Evolutionary conservation across 1,140 invertebrate genomes (phyloP).

Genomic region (Pygmarrhopalites habei): DNA sequence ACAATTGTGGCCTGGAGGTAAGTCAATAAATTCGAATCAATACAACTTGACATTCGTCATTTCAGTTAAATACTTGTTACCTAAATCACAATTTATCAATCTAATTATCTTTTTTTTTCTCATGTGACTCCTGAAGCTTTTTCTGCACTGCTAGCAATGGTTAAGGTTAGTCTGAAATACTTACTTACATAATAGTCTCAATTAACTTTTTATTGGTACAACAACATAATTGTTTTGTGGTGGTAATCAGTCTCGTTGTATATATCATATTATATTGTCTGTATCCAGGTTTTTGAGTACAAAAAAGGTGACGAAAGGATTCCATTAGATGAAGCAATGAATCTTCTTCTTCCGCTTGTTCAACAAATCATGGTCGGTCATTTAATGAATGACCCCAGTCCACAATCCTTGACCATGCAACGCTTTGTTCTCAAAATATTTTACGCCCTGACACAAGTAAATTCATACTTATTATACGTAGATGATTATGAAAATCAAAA

Average conservation of each 20-base stretch:
- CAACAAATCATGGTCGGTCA: conserved; percentile 70
- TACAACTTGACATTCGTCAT: no score
- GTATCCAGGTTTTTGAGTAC: conserved; percentile 60
- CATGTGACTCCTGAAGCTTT: no score
- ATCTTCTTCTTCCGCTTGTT: conserved; percentile 81
- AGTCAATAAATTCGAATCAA: no score
- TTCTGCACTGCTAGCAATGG: conserved; percentile 84
- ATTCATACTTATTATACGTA: no score
- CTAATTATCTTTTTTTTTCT: no score
- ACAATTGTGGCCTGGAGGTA: conserved; percentile 76
- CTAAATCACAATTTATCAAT: no score
- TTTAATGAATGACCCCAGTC: conserved; percentile 73
- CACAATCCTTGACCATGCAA: conserved; percentile 80
- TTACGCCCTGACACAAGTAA: conserved; percentile 81
- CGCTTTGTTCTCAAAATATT: conserved; percentile 97
- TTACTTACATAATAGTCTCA: background rate
- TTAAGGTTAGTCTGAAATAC: conserved; percentile 49
- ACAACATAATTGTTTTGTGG: no score
- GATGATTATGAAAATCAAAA: no score
- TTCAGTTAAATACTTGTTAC: no score
- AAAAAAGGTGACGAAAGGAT: conserved; percentile 79
- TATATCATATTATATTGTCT: no score
- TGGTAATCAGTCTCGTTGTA: no score
- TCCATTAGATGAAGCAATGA: conserved; percentile 91
- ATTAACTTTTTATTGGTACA: no score